Evolutionary conservation across 2,797 vertebrate genomes (phyloP), one percentile per base, ranked within the genome.

Genomic region (Onychomys torridus): DNA sequence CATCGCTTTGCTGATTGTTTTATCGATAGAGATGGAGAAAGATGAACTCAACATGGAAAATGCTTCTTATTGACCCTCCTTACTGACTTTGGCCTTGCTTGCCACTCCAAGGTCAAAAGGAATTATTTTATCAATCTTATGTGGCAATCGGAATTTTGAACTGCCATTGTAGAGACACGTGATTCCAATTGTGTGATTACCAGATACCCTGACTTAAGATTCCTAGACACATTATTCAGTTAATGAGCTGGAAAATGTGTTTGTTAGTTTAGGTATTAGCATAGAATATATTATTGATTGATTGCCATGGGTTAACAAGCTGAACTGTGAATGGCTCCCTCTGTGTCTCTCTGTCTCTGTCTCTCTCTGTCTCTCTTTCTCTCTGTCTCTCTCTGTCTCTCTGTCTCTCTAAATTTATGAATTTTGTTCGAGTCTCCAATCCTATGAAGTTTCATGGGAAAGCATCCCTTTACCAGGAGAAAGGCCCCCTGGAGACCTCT

Each of bases 221-320:
- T 96, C 57, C 67, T 93, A 65, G 75, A 91, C 57, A 83, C 90
- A 92, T 59, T 79, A 69, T 95, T 91, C 43, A 85, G 83, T 95
- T 93, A 97, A 96, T 95, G 94, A 97, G 76, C 79, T 94, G 91
- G 77, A 82, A 95, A 86, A 95, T 94, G 79, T 21, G 4, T 95
- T 92, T 92, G 61, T 90, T 97, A 89, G 85, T 93, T 90, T 94
- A 89, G 63, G 91, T 88, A 78, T 82, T 92, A 92, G 77, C 95
- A 95, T 77, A 61, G 83, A 90, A 85, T 78, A 77, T 93, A 77
- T 97, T 89, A 76, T 71, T 43, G 59, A 87, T 92, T 92, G n/a
- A 89, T 95, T 96, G 85, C 49, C 77, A 61, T 90, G 5, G 69
- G 19, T 49, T 84, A 77, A 78, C 55, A 63, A 97, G 29, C 82